Evolutionary conservation across 2,888 invertebrate genomes (phyloP), one percentile per base, ranked within the genome.

Genomic region (Ormyrus rosae): DNA sequence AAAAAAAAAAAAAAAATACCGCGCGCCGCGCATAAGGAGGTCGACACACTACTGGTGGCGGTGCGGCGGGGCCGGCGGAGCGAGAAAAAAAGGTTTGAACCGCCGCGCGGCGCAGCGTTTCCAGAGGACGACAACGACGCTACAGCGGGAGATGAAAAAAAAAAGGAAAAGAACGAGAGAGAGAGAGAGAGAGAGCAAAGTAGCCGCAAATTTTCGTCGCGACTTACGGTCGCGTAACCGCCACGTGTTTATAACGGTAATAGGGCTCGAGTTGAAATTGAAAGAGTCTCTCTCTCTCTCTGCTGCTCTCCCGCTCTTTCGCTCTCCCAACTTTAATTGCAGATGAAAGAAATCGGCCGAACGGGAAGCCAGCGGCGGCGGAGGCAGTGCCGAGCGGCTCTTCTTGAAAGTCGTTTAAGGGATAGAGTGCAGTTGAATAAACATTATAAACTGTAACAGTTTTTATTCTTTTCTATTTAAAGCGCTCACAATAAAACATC

Each of bases 181-280:
- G 55, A 74, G n/a, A 55, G 9, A n/a, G 13, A 72, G n/a, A 61
- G 58, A 58, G 48, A 9, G 70, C 19, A 82, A 71, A 79, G 83
- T 51, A 77, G 83, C 80, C 75, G 79, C 82, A 82, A 84, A 79
- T 83, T 78, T 84, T 81, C 81, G 81, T 64, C 78, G 82, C 78
- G 67, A 73, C 70, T 80, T 80, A 70, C 50, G 70, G 65, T 70
- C 70, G 71, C 75, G 74, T 63, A 74, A 72, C 65, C 67, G 71
- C 81, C 79, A 69, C 80, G 80, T 72, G 80, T 74, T 81, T 77
- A 50, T 82, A 82, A 82, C 80, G 80, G 82, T 80, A 72, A 73
- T 73, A 77, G 78, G 78, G 63, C 80, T 72, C 50, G 45, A 73
- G 69, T 67, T 72, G 50, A 76, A 79, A 79, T 82, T 72, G 79